These are phyloP conservation scores for Pseudoips prasinana DNA, from an alignment of 2,888 invertebrate genomes.

Conservation along the genomic window DNA sequence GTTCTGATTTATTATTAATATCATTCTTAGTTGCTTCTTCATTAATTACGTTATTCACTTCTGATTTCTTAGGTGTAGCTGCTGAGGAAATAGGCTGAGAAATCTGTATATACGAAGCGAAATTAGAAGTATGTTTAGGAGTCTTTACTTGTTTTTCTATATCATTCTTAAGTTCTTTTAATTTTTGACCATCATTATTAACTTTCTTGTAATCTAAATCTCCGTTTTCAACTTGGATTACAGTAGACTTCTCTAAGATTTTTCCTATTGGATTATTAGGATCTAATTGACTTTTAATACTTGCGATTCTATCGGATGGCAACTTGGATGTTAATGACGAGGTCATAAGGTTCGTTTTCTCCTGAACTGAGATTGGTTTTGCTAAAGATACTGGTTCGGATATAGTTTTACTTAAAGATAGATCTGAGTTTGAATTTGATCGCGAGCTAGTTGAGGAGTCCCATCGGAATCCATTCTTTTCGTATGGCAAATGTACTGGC, in stretches of 20 bases:
- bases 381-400: constrained; percentile 68
- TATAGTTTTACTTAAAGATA: constrained; percentile 71
- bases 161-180: constrained; percentile 60
- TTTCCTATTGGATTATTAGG: constrained; percentile 78
- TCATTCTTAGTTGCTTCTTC: constrained; percentile 46
- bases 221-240: constrained; percentile 72
- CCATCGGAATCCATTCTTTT: constrained; percentile 68
- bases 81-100: constrained; percentile 75
- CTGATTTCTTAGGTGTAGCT: constrained; percentile 54
- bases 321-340: constrained; percentile 61
- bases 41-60: constrained; percentile 42
- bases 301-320: constrained; percentile 67
- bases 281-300: constrained; percentile 74
- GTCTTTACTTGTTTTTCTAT: constrained; percentile 72
- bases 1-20: constrained; percentile 29
- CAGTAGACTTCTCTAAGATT: constrained; percentile 76
- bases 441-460: constrained; percentile 62
- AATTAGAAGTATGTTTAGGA: constrained; percentile 81
- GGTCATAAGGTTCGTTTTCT: constrained; percentile 59
- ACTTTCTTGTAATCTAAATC: constrained; percentile 40
- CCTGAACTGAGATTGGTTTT: constrained; percentile 53
- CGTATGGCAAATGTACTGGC: constrained; percentile 71
- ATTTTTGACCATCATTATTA: constrained; percentile 40
- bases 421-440: constrained; percentile 67
- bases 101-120: constrained; percentile 83